Evolutionary conservation across 2,797 vertebrate genomes (phyloP).

Genomic region (Eupleurogrammus muticus): DNA sequence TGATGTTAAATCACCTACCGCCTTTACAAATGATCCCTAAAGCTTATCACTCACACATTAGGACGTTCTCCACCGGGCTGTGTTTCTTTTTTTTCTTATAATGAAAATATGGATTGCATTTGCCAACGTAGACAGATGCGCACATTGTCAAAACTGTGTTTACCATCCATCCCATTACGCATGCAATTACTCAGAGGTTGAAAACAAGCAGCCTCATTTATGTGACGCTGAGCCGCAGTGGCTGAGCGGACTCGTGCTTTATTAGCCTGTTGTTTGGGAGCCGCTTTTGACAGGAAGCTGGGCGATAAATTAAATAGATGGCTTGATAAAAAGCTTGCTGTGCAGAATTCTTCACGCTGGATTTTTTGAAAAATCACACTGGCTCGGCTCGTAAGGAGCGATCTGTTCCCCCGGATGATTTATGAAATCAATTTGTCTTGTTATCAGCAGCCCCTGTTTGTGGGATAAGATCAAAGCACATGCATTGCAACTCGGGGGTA

Average conservation of each 20-base stretch:
- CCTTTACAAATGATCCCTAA: slow-evolving; percentile 57
- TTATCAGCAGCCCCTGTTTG: slow-evolving; percentile 77
- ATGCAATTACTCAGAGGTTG: slow-evolving; percentile 76
- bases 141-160: slow-evolving; percentile 69
- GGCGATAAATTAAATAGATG: slow-evolving; percentile 82
- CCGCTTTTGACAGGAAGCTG: slow-evolving; percentile 77
- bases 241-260: slow-evolving; percentile 71
- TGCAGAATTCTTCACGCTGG: slow-evolving; percentile 70
- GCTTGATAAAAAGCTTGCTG: slow-evolving; percentile 80
- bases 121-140: slow-evolving; percentile 62
- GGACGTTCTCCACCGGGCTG: slow-evolving; percentile 29
- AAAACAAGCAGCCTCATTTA: slow-evolving; percentile 72
- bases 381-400: slow-evolving; percentile 66
- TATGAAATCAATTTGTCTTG: slow-evolving; percentile 84
- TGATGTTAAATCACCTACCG: slow-evolving; percentile 40
- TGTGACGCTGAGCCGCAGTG: slow-evolving; percentile 54
- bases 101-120: slow-evolving; percentile 64
- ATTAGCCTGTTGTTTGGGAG: slow-evolving; percentile 76
- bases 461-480: slow-evolving; percentile 73
- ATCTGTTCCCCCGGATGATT: slow-evolving; percentile 80
- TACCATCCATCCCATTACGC: slow-evolving; percentile 70
- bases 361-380: slow-evolving; percentile 70
- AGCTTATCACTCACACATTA: slow-evolving; percentile 45
- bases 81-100: slow-evolving; percentile 20
- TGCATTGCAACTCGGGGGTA: slow-evolving; percentile 61